Evolutionary conservation across 2,888 invertebrate species (phyloP), one percentile per base, ranked within the genome.

Genomic region (Leptopilina syphax): DNA sequence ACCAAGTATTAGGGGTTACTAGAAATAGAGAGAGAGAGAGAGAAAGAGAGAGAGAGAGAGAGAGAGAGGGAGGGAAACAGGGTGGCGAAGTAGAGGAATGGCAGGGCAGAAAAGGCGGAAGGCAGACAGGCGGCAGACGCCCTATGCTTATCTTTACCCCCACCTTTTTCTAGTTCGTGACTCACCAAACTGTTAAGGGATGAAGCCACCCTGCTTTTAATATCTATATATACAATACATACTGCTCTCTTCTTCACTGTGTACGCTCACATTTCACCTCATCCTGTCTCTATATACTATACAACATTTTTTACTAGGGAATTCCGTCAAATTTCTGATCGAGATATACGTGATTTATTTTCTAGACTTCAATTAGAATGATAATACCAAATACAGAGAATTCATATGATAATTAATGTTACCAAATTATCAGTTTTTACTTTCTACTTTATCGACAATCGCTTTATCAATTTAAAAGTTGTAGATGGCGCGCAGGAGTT

Each of bases 41-140:
- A 18, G 18, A 83, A 77, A 82, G 77, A 44, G 82, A 78, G 77
- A 66, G 77, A 8, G 68, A 73, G 77, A 78, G 24, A 34, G 44
- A 8, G 54, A 78, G 78, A 79, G 77, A 65, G 82, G 79, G 65
- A 73, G 66, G 76, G 77, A 27, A 34, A 68, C 50, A 79, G 79
- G 77, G 70, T 76, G 79, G 76, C 77, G 76, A 81, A 76, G 79
- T 83, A 66, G 83, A 81, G 67, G 83, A 82, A 80, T 81, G 84
- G 54, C 84, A 81, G 83, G 68, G 78, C 76, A 84, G 88, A 85
- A 86, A 83, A 88, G 87, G 89, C 87, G 88, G 88, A 90, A 89
- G 89, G 90, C 91, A 91, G 91, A 91, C 91, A 88, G 90, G 89
- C 90, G 91, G 90, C 91, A 91, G 91, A 91, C 91, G 90, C 88